Conservation (phyloP, 1,140 invertebrate species). For the Piezodorus guildinii region DNA sequence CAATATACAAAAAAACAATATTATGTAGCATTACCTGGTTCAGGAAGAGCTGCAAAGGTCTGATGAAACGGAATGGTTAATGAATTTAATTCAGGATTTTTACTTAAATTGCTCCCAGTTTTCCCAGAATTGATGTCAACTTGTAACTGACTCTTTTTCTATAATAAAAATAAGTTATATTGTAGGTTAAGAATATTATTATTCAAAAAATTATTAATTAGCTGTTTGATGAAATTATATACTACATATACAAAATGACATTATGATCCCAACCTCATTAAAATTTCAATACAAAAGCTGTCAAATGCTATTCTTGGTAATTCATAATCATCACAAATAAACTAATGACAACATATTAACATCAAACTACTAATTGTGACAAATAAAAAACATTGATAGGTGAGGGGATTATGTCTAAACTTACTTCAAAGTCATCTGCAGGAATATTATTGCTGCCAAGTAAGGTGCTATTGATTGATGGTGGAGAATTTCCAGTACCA, state of each 20-base stretch:
- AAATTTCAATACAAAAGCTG: too few relatives aligned
- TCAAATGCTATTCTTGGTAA: too few relatives aligned
- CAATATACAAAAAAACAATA: too few relatives aligned
- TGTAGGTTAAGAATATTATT: too few relatives aligned
- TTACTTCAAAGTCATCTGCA: slow-evolving; percentile 1
- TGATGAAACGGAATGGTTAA: background rate
- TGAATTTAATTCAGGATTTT: background rate
- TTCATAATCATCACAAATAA: too few relatives aligned
- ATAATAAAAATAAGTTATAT: background rate
- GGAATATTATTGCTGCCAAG: background rate
- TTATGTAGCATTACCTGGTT: background rate
- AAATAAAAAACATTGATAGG: background rate
- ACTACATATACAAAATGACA: too few relatives aligned
- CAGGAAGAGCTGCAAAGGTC: background rate
- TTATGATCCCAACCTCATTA: too few relatives aligned
- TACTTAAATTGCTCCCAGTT: background rate
- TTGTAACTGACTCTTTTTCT: background rate
- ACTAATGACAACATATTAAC: too few relatives aligned
- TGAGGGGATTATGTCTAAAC: background rate
- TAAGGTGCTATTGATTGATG: background rate
- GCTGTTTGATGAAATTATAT: too few relatives aligned
- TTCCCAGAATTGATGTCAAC: background rate
- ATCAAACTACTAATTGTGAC: too few relatives aligned
- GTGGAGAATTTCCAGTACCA: slow-evolving; percentile 30
- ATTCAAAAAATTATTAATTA: too few relatives aligned